Evolutionary conservation across 2,888 invertebrate species (phyloP), one percentile per base, ranked within the genome.

Genomic region (Empis livida): DNA sequence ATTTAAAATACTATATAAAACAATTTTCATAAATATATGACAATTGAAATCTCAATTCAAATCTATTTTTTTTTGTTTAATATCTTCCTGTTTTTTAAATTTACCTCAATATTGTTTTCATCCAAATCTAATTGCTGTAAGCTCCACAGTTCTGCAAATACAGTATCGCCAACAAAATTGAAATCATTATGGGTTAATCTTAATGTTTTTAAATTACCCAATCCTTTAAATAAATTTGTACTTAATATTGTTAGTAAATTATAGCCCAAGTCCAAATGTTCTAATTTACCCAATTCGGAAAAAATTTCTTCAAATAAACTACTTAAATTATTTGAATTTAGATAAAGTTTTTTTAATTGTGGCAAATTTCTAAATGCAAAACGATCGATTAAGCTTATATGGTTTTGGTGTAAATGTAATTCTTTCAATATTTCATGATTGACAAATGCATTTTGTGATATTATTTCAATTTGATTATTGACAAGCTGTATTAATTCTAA

Each of bases 261-360:
- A 57, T 74, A 74, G 65, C 82, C 83, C 55, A 91, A 69, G 66
- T 89, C 85, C 55, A 92, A 71, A 60, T 82, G 82, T 45, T 82
- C 72, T 37, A 90, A 72, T 59, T 81, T 78, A 50, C 75, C 75
- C 57, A 83, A 70, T 55, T 79, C 74, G 56, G 74, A 73, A 60
- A 84, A 87, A 20, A 92, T 84, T 53, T 82, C 82, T 53, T 88
- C 85, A 55, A 85, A 87, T 51, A 90, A 75, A 27, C 77, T 73
- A 53, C 82, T 80, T 58, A 93, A 74, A 62, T 82, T 80, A 71
- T 94, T 94, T 61, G 81, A 81, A 56, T 86, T 84, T 39, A 93
- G 74, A 54, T 79, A 78, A 35, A 94, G 75, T 54, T 81, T 79
- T 56, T 77, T 76, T 52, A 84, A 64, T 53, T 73, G 75, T 1